These are phyloP conservation scores for Anthopleura sola DNA, from an alignment of 64 coral and sea anemone species.

Conservation along the genomic window DNA sequence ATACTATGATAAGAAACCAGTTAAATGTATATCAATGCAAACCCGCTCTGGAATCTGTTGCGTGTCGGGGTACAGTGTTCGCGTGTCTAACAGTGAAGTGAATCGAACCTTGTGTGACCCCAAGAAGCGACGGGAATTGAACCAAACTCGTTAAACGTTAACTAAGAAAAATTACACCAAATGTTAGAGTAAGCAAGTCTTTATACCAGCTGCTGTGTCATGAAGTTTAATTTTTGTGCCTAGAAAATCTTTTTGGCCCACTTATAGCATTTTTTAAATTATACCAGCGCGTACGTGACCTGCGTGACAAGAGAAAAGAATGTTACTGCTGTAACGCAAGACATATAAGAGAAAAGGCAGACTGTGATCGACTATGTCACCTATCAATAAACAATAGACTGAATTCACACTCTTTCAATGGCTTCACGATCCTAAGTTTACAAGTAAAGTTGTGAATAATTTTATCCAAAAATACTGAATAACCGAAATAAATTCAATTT, in stretches of 20 bases:
- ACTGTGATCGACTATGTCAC: not conserved
- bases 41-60: too few relatives aligned
- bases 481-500: too few relatives aligned
- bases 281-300: too few relatives aligned
- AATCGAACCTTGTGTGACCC: not conserved
- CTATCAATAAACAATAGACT: not conserved
- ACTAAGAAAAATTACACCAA: not conserved
- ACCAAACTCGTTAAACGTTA: not conserved
- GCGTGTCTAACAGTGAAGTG: not conserved
- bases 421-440: not conserved
- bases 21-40: too few relatives aligned
- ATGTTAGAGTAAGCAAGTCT: too few relatives aligned
- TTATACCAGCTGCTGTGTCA: too few relatives aligned
- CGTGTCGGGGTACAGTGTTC: not conserved
- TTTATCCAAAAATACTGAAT: not conserved
- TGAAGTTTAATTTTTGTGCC: too few relatives aligned
- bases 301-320: not conserved
- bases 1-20: too few relatives aligned
- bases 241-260: too few relatives aligned
- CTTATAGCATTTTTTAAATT: too few relatives aligned
- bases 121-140: not conserved
- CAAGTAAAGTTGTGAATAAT: not conserved
- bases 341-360: not conserved
- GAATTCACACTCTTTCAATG: not conserved
- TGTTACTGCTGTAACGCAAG: not conserved